phyloP scores from a whole-genome alignment of 2,888 invertebrate species.

The Lycaena phlaeas region DNA sequence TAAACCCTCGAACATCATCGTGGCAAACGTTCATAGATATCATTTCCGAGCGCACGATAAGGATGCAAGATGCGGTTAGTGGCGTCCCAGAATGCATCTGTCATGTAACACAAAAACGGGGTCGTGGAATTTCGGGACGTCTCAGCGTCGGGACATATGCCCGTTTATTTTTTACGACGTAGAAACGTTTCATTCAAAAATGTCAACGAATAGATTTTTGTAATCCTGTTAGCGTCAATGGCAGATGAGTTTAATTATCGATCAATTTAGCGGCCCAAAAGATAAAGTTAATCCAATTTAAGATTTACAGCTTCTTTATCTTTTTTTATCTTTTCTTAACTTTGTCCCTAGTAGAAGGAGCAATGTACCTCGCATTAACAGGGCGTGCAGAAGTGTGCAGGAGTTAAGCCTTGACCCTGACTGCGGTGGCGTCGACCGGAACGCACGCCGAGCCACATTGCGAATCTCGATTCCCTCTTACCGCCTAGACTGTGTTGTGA shows the following conservation, averaged over 20 bases:
- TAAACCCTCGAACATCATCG: slow-evolving; percentile 53
- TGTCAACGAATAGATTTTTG: slow-evolving; percentile 65
- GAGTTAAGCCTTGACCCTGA: slow-evolving; percentile 70
- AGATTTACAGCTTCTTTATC: background rate
- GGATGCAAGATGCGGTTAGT: slow-evolving; percentile 68
- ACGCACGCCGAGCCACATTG: slow-evolving; percentile 61
- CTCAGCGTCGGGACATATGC: slow-evolving; percentile 57
- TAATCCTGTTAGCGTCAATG: slow-evolving; percentile 62
- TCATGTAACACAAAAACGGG: slow-evolving; percentile 62
- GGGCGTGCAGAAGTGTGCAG: slow-evolving; percentile 59
- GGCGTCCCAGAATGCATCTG: slow-evolving; percentile 70
- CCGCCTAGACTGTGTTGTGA: slow-evolving; percentile 46
- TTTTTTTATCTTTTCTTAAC: background rate
- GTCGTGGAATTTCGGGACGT: slow-evolving; percentile 67
- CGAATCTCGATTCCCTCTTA: slow-evolving; percentile 56
- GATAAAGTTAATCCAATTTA: background rate
- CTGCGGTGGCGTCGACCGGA: slow-evolving; percentile 71
- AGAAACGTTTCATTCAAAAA: slow-evolving; percentile 67
- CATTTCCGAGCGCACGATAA: slow-evolving; percentile 54
- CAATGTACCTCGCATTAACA: slow-evolving; percentile 37
- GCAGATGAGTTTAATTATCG: background rate
- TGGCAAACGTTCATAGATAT: slow-evolving; percentile 47
- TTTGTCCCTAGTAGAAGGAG: slow-evolving; percentile 21
- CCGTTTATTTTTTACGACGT: slow-evolving; percentile 58
- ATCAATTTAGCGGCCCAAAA: background rate